These are phyloP conservation scores for Cnemophilus loriae DNA, from an alignment of 2,113 vertebrate genomes.

Conservation along the genomic window DNA sequence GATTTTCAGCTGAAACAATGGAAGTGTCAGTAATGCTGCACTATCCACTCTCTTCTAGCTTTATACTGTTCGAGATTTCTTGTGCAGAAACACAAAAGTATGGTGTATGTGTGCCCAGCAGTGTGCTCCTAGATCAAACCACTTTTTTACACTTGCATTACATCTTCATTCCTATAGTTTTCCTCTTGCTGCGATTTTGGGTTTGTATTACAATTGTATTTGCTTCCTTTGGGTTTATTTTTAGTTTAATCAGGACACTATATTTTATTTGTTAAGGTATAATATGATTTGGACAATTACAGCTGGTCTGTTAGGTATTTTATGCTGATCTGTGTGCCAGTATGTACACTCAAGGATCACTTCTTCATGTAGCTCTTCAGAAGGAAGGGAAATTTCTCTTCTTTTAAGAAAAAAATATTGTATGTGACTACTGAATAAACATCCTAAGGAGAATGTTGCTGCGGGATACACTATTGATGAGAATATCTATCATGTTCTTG, in stretches of 20 bases:
- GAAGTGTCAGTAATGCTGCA: not conserved
- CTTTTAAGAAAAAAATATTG: not conserved
- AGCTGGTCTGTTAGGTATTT: not conserved
- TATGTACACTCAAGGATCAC: not conserved
- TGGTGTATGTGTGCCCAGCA: fast-evolving
- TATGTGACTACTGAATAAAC: not conserved
- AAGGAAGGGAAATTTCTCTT: not conserved
- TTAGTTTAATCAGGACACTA: not conserved
- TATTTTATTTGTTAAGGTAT: not conserved
- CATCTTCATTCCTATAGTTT: not conserved
- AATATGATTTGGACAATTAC: not conserved
- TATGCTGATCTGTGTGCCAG: not conserved
- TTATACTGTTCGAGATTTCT: not conserved
- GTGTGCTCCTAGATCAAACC: not conserved
- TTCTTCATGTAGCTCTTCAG: not conserved
- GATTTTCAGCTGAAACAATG: not conserved
- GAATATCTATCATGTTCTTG: not conserved
- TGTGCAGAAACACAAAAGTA: not conserved
- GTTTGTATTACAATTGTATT: not conserved
- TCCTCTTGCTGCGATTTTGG: not conserved
- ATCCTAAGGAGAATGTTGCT: not conserved
- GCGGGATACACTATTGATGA: not conserved
- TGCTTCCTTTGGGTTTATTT: not conserved
- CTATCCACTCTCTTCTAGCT: not conserved
- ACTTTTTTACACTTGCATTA: not conserved